Evolutionary conservation across 2,797 vertebrate genomes (phyloP), one percentile per base, ranked within the genome.

Genomic region (Enteromius afrohamiltoni): DNA sequence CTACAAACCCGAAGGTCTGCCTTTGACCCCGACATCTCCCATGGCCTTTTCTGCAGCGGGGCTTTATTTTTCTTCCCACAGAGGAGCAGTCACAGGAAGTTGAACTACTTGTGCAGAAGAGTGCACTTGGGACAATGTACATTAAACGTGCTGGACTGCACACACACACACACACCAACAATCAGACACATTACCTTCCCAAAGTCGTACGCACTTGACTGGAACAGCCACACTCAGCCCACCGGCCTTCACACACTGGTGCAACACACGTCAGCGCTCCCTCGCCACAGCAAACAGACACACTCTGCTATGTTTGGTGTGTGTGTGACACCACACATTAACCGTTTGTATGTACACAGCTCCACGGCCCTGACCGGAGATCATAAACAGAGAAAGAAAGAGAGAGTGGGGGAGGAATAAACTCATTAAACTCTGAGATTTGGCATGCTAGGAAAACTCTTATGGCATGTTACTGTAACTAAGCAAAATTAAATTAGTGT

Each of bases 221-320:
- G 42, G 47, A 82, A 58, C 10, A 6, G 53, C 53, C 49, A 60
- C 79, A 75, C 68, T 83, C 62, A 75, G 74, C 83, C 86, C 82
- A 82, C 64, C 80, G 26, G 77, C 83, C 79, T 87, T 87, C 80
- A 77, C 83, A 89, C 26, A 77, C 73, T 76, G 53, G 71, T 76
- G 86, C 86, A 85, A 89, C 76, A 83, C 77, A 86, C 85, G 87
- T 90, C 88, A 90, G 69, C 31, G 9, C 65, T 73, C 70, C 82
- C 82, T 65, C 47, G 47, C 47, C 13, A 79, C 84, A 88, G 89
- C 87, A 90, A 89, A 88, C 84, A 85, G 77, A 86, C 75, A 62
- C 70, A 77, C 29, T 34, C 71, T 62, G 23, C 71, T 58, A 80
- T 55, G 68, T 71, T 71, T 80, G 65, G 45, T 82, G 73, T 79